Evolutionary conservation across 1,140 invertebrate genomes (phyloP).

Genomic region (Sitodiplosis mosellana): DNA sequence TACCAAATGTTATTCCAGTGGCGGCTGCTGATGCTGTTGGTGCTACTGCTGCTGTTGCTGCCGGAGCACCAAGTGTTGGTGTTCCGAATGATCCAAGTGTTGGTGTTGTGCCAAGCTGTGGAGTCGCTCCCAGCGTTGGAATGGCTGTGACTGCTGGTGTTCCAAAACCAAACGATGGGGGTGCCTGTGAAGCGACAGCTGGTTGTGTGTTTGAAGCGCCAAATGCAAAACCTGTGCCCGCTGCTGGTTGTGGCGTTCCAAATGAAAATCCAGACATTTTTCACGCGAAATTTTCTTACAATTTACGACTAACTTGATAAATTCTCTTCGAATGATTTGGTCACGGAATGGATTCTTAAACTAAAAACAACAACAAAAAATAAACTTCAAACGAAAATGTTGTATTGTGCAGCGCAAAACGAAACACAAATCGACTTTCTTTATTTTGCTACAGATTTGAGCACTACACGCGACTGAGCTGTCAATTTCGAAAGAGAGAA

Average conservation of each 20-base stretch:
- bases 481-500: no score
- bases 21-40: constrained; percentile 8
- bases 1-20: constrained; percentile 4
- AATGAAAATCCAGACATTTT: not conserved
- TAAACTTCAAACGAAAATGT: no score
- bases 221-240: not conserved
- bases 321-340: no score
- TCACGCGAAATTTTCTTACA: no score
- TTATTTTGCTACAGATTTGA: no score
- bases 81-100: constrained; percentile 6
- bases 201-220: not conserved
- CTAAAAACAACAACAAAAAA: no score
- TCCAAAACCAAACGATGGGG: not conserved
- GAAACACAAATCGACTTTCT: no score
- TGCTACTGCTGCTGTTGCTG: constrained; percentile 7
- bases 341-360: no score
- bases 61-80: constrained; percentile 5
- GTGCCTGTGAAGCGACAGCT: not conserved
- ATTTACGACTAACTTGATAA: no score
- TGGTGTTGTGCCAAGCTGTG: constrained; percentile 6
- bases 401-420: no score
- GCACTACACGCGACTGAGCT: no score
- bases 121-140: constrained; percentile 7
- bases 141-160: constrained; percentile 8
- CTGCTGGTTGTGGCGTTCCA: not conserved